A percentile compares a stretch with the other conserved stretches of the same genome.
phyloP scores from a whole-genome alignment of 2,888 invertebrate genomes.

The Ditula angustiorana region DNA sequence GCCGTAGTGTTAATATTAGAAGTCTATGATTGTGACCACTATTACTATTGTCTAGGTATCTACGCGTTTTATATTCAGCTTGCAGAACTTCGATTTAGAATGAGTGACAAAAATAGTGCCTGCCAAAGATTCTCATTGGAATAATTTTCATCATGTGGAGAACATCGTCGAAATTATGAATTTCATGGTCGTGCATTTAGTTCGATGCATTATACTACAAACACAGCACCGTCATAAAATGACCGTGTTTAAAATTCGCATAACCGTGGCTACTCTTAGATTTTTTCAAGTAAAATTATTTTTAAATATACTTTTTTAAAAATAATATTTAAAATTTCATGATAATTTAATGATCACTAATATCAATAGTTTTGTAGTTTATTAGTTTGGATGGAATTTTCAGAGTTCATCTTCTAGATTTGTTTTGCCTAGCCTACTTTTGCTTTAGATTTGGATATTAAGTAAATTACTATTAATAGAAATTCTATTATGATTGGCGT shows the following conservation, averaged over 20 bases:
- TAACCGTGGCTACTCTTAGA: too few species aligned
- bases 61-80: conserved; percentile 83
- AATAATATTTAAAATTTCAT: too few species aligned
- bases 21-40: conserved; percentile 81
- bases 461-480: too few species aligned
- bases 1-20: conserved; percentile 84
- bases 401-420: too few species aligned
- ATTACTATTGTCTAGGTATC: conserved; percentile 83
- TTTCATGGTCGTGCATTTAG: neutral
- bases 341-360: too few species aligned
- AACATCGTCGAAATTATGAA: conserved; percentile 19
- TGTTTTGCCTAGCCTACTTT: too few species aligned
- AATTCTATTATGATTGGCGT: too few species aligned
- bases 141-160: conserved; percentile 66
- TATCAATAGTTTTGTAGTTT: too few species aligned
- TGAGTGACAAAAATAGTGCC: conserved; percentile 79
- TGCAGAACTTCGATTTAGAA: conserved; percentile 76
- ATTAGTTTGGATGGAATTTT: too few species aligned
- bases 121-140: conserved; percentile 67
- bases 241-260: neutral
- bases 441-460: too few species aligned
- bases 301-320: too few species aligned
- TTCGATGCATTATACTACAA: neutral
- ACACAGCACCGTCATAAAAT: neutral
- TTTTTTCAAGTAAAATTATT: too few species aligned